Conservation (phyloP, 2,888 invertebrate genomes). For the Tetrapedia diversipes region DNA sequence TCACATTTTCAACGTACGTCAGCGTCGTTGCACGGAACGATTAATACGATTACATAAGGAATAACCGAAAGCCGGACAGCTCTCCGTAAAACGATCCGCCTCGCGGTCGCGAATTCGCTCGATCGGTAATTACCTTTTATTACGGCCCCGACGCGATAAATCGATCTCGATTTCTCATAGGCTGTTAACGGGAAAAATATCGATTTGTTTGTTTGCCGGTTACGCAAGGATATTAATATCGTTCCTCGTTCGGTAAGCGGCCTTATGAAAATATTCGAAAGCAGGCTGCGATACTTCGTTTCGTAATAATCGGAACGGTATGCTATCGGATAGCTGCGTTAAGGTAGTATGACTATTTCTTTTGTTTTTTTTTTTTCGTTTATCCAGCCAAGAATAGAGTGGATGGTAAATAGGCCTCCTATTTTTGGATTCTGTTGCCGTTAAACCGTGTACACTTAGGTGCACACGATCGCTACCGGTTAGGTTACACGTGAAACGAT, state of each 20-base stretch:
- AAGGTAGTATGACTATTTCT: too few species aligned
- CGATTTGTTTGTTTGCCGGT: neutral
- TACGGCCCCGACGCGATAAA: slow-evolving; percentile 19
- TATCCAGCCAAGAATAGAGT: neutral
- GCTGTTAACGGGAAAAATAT: slow-evolving; percentile 19
- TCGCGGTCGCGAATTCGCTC: slow-evolving; percentile 41
- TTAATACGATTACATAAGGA: slow-evolving; percentile 73
- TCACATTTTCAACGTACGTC: slow-evolving; percentile 28
- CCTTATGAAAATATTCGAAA: neutral
- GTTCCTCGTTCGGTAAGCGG: neutral
- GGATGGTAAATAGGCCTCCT: too few species aligned
- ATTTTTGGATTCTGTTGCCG: too few species aligned
- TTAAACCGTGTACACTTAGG: too few species aligned
- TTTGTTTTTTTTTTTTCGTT: too few species aligned
- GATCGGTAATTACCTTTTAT: slow-evolving; percentile 14
- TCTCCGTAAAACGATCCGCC: slow-evolving; percentile 59
- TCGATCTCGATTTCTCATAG: slow-evolving; percentile 25
- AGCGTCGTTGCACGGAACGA: slow-evolving; percentile 54
- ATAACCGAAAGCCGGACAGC: slow-evolving; percentile 7
- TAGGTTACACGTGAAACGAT: neutral
- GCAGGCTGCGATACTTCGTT: neutral
- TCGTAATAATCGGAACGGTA: neutral
- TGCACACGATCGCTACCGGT: neutral
- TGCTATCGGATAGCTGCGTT: too few species aligned
- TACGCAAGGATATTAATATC: neutral